Percentiles rank a stretch among this genome's conserved stretches.
Evolutionary conservation across 2,888 invertebrate genomes (phyloP).

Genomic region (Meteorus colon): DNA sequence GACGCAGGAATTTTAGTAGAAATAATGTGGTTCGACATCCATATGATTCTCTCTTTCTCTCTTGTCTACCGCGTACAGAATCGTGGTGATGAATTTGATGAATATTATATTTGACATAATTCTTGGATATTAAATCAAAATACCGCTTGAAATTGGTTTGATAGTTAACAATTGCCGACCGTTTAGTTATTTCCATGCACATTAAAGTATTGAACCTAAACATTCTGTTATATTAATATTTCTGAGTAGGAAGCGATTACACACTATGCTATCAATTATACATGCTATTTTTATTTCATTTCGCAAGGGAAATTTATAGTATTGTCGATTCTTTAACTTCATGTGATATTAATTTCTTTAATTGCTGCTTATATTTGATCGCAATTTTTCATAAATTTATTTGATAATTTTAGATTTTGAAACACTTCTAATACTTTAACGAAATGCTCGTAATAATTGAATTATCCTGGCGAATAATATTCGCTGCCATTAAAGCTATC

Average conservation of each 20-base stretch:
- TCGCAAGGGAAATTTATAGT: no score
- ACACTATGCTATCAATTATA: background rate
- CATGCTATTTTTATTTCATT: background rate
- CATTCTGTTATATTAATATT: slow-evolving; percentile 2
- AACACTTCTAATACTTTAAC: no score
- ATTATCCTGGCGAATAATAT: no score
- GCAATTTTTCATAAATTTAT: no score
- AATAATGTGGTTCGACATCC: background rate
- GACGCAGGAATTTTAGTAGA: background rate
- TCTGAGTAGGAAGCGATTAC: slow-evolving; percentile 20
- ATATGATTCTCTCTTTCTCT: background rate
- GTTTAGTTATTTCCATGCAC: no score
- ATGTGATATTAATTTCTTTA: no score
- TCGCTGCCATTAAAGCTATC: background rate
- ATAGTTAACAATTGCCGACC: background rate
- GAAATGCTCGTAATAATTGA: no score
- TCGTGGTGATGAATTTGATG: slow-evolving; percentile 30
- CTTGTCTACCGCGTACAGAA: slow-evolving; percentile 27
- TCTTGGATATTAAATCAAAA: slow-evolving; percentile 37
- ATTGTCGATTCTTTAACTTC: no score
- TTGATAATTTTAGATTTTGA: no score
- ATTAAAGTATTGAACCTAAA: background rate
- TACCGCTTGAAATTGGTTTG: background rate
- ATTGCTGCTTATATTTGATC: no score
- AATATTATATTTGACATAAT: slow-evolving; percentile 32